These are phyloP conservation scores for Trisateles emortualis DNA, from an alignment of 2,888 invertebrate species.

Conservation along the genomic window DNA sequence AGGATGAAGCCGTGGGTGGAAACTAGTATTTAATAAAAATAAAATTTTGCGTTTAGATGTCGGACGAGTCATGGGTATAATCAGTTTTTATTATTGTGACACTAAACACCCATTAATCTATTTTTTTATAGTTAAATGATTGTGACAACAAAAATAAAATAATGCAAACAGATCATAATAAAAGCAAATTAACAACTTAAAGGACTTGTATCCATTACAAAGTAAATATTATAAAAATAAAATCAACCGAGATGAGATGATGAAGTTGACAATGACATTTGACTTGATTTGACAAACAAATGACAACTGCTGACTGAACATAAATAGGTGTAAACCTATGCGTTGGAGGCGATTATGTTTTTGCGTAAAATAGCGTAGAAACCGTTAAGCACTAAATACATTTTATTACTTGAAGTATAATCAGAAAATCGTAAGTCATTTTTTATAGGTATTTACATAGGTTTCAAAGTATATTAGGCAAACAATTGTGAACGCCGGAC, in stretches of 20 bases:
- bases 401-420: slow-evolving; percentile 8
- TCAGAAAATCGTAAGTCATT: slow-evolving; percentile 12
- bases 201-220: too few species aligned
- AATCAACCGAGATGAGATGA: background rate
- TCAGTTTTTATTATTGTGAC: too few species aligned
- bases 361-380: slow-evolving; percentile 20
- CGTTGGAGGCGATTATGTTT: slow-evolving; percentile 21
- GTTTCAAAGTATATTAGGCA: slow-evolving; percentile 4
- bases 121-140: too few species aligned
- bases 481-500: slow-evolving; percentile 6
- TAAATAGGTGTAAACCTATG: slow-evolving; percentile 7
- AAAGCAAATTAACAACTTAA: too few species aligned
- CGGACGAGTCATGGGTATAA: too few species aligned
- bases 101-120: too few species aligned
- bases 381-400: slow-evolving; percentile 13
- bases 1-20: too few species aligned
- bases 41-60: too few species aligned
- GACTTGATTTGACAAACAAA: background rate
- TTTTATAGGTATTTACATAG: slow-evolving; percentile 12
- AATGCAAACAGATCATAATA: too few species aligned
- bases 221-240: background rate
- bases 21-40: too few species aligned
- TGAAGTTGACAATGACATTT: background rate
- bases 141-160: too few species aligned
- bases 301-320: slow-evolving; percentile 14